Evolutionary conservation across 2,888 invertebrate species (phyloP), one percentile per base, ranked within the genome.

Genomic region (Himalopsyche kuldschensis): DNA sequence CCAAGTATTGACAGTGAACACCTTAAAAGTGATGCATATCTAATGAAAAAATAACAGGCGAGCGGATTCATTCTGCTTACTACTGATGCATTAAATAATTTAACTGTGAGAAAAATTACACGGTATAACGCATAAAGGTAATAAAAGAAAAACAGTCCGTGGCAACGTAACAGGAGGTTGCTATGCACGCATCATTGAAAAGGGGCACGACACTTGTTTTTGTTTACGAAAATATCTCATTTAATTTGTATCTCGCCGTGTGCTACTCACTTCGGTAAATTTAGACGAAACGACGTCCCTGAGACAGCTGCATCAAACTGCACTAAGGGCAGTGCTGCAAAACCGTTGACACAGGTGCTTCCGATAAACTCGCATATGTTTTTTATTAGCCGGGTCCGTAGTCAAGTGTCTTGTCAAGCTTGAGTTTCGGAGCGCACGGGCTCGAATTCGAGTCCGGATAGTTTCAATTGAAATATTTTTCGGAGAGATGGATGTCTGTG

Each of bases 161-260:
- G 20, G 55, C 55, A 3, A 4, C 55, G 20, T 15, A 55, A 55
- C 55, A 55, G 55, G 24, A 55, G 55, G 55, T 24, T 20, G 55
- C 24, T 1, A 20, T 55, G 55, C 55, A 55, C 20, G 55, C 55
- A 55, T 55, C 55, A 55, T 55, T 55, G 55, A 24, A 24, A 79
- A 20, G 79, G 55, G 32, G 78, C 55, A 27, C 79, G 47, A 32
- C 30, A 20, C 24, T 24, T 31, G 55, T 41, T 63, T 80, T 80
- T 31, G 75, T 41, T 69, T 63, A 69, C 41, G 80, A 32, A 69
- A 69, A 69, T 80, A 69, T 80, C 80, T 80, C 24, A 27, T 80
- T 80, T 80, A 80, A 80, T 80, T 69, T 69, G 31, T 75, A 27
- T 27, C 24, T 11, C 30, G 75, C 27, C 32, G 32, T 6, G 30